Base-by-base conservation (phyloP, 2,113 vertebrate species). In the Cochlearius cochlearius region DNA sequence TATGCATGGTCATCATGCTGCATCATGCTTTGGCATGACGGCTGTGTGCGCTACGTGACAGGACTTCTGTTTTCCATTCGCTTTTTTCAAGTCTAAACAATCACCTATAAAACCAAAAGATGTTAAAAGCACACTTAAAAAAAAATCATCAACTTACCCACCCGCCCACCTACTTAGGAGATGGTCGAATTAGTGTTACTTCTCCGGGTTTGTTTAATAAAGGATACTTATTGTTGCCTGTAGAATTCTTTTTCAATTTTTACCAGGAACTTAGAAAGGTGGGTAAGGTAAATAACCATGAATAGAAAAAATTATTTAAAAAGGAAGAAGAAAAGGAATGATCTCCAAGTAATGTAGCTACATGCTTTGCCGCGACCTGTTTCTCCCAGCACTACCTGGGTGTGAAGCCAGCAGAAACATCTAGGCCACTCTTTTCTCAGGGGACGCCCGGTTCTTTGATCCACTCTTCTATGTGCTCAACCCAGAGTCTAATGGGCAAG, bases 391-490 rank as follows among this genome's bases (percentile, higher is more conserved):
- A 26, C 21, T 26, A 50, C 3, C 6, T 32, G 17, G 12, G 10
- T 47, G 13, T 41, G 58, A 88, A 88, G 9, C 27, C 76, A 62
- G 67, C 43, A 92, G 39, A 82, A 90, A 55, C 16, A 77, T 7
- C 15, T n/a, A 60, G 76, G 19, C 15, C 20, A 29, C 41, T 34
- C 38, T 88, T 59, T 68, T 18, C 67, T 56, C 45, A 74, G 73
- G 29, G 0, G 0, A 15, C 29, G 23, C 8, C 12, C 30, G 27
- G 1, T 29, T 86, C 39, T 83, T 71, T 87, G 15, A 15, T 50
- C 16, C 9, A 30, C 7, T 76, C 29, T 22, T 59, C 63, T 22
- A 2, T 5, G 5, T 4, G 30, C 49, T 72, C 43, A 64, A 12
- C 8, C 6, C 7, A 12, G 29, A 7, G 17, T 73, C 59, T 62